Conservation (phyloP, 2,888 invertebrate genomes). For the Caenorhabditis sp. region DNA sequence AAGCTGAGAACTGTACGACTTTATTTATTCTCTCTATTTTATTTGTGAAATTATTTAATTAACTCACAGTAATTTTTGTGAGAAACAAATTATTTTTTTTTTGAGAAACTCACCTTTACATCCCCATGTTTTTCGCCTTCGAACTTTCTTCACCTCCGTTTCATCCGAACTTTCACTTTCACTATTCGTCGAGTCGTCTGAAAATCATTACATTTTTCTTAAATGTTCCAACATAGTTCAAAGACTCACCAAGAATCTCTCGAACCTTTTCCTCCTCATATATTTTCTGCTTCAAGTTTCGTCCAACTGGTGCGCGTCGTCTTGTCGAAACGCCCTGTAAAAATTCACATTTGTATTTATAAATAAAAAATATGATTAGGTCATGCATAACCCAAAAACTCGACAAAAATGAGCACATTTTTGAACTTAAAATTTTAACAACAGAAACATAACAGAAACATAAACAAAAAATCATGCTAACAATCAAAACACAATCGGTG, state of each 20-base stretch:
- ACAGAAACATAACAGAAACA: not conserved
- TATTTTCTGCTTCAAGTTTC: constrained; percentile 13
- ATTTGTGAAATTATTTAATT: too few relatives aligned
- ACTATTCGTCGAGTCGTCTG: constrained; percentile 2
- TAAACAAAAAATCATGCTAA: not conserved
- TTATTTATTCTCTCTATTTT: too few relatives aligned
- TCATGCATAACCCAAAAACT: not conserved
- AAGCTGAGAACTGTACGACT: too few relatives aligned
- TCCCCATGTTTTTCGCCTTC: constrained; percentile 13
- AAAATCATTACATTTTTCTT: not conserved
- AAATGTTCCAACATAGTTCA: constrained; percentile 4
- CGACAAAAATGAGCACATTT: too few relatives aligned
- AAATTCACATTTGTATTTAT: not conserved
- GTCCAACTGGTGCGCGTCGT: constrained; percentile 13
- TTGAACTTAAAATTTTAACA: not conserved
- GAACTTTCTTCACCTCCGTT: constrained; percentile 4
- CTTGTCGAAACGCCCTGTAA: constrained; percentile 22
- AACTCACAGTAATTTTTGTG: too few relatives aligned
- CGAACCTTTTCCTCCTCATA: not conserved
- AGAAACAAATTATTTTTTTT: too few relatives aligned
- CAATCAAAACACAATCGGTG: too few relatives aligned
- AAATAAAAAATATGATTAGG: not conserved
- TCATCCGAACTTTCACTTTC: constrained; percentile 14
- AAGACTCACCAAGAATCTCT: not conserved
- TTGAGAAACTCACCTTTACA: not conserved